Conservation (phyloP, 2,113 vertebrate genomes). For the Channa argus region DNA sequence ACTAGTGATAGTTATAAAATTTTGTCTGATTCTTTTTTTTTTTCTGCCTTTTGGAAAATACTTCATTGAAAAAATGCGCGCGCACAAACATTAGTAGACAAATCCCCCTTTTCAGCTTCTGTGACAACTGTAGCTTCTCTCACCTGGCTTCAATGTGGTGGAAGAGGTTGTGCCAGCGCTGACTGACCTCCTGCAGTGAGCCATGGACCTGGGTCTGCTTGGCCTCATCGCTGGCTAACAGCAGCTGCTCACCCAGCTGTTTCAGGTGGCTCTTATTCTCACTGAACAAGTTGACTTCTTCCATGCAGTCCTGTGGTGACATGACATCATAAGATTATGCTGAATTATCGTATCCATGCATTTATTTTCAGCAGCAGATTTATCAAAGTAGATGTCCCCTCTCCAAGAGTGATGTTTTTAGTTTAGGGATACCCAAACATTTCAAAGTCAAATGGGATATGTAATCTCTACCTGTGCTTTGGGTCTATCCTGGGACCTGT, state of each 20-base stretch:
- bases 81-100: neutral
- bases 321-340: neutral
- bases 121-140: slow-evolving; percentile 54
- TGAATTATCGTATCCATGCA: no score
- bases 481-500: no score
- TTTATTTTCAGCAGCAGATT: no score
- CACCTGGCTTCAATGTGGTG: slow-evolving; percentile 92
- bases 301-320: slow-evolving; percentile 91
- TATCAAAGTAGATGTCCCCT: no score
- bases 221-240: slow-evolving; percentile 86
- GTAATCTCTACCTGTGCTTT: no score
- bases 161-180: slow-evolving; percentile 93
- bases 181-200: slow-evolving; percentile 89
- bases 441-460: no score
- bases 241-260: slow-evolving; percentile 91
- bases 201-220: slow-evolving; percentile 88
- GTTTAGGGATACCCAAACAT: no score
- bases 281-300: slow-evolving; percentile 94
- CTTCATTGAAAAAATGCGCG: slow-evolving; percentile 5
- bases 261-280: slow-evolving; percentile 92
- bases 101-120: neutral
- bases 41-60: neutral
- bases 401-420: no score
- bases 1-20: neutral
- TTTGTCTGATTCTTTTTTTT: neutral